phyloP scores from a whole-genome alignment of 2,113 vertebrate species.

The Clarias batrachus region DNA sequence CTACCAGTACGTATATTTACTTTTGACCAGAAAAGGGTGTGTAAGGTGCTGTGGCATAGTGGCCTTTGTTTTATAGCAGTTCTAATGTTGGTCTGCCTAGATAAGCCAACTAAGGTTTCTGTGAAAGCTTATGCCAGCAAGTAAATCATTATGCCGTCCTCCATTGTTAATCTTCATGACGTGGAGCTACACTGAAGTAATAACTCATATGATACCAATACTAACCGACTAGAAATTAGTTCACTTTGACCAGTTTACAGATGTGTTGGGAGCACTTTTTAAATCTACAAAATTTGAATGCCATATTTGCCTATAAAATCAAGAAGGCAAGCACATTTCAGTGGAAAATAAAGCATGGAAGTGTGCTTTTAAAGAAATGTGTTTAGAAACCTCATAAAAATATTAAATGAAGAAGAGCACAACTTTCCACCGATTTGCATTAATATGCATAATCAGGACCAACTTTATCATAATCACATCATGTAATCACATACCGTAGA shows the following conservation, averaged over 20 bases:
- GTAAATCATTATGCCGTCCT: neutral
- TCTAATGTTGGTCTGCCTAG: neutral
- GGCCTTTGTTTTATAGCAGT: conserved; percentile 23
- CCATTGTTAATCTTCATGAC: neutral
- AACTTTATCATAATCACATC: neutral
- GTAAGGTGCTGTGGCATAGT: neutral
- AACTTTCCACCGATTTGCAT: neutral
- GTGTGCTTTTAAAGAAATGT: neutral
- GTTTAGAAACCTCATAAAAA: neutral
- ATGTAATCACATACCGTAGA: neutral
- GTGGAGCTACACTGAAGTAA: neutral
- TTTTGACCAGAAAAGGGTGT: conserved; percentile 32
- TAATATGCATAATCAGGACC: neutral
- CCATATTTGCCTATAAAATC: neutral
- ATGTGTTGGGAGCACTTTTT: neutral
- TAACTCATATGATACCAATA: neutral
- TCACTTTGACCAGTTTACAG: neutral
- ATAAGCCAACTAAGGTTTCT: conserved; percentile 18
- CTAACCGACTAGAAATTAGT: neutral
- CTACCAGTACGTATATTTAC: conserved; percentile 17
- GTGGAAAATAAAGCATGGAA: too few species aligned
- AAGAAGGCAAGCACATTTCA: neutral
- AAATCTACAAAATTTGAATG: neutral
- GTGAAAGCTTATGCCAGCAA: neutral
- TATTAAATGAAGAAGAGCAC: neutral